Percentiles rank a stretch among this genome's conserved stretches.
Conservation (phyloP, 1,140 invertebrate species). For the Dufourea novaeangliae region DNA sequence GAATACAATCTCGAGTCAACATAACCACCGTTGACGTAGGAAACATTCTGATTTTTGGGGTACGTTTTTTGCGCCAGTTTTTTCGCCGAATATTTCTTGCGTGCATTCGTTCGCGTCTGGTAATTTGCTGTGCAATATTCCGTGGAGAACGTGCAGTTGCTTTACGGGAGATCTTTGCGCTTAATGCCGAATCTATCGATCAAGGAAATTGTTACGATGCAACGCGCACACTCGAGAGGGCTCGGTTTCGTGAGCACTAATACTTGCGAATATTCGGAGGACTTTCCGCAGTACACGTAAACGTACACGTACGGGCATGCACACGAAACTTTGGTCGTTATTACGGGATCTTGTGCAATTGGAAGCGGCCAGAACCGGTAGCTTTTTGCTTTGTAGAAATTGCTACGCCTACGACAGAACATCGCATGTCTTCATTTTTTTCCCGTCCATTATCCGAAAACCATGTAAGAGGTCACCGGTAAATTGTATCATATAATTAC, state of each 20-base stretch:
- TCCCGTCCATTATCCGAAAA: neutral
- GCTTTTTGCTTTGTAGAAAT: constrained; percentile 34
- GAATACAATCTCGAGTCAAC: no score
- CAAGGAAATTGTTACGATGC: constrained; percentile 41
- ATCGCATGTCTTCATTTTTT: no score
- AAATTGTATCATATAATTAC: no score
- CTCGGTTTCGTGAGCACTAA: constrained; percentile 27
- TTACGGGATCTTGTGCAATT: constrained; percentile 64
- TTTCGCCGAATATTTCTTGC: no score
- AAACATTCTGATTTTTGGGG: no score
- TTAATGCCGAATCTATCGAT: constrained; percentile 46
- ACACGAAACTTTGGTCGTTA: constrained; percentile 32
- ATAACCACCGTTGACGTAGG: no score
- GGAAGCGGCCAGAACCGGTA: constrained; percentile 46
- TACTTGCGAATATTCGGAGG: neutral
- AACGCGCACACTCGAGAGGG: constrained; percentile 38
- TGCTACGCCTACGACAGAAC: constrained; percentile 28
- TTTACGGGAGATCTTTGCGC: constrained; percentile 1
- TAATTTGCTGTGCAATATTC: neutral
- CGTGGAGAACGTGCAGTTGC: no score
- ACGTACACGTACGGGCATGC: constrained; percentile 14
- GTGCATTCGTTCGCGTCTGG: no score
- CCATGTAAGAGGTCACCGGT: neutral
- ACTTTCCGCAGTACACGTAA: constrained; percentile 26
- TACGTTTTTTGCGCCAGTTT: no score